Base-by-base conservation (phyloP, 92 coral and sea anemone genomes). In the Epizoanthus ramosus region DNA sequence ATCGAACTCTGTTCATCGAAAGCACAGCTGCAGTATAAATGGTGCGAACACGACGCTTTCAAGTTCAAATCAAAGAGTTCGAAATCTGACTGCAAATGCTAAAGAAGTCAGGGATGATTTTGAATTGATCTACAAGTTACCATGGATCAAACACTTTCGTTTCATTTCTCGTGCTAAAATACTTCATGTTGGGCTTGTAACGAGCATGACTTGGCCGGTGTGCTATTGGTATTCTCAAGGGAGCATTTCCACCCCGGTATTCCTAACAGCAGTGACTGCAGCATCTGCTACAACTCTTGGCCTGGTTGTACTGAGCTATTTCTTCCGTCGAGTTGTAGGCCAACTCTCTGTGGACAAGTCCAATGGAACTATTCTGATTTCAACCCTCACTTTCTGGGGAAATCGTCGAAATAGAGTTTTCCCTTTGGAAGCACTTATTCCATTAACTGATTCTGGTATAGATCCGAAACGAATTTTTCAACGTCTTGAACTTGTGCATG, bases 301-400 rank as follows among this genome's bases (percentile, higher is more conserved):
- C 3, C 87, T 93, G 9, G 86, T 89, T 84, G 93, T 85, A 7
- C 80, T 93, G 22, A 93, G 98, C 66, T 93, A 84, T 79, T 93
- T 93, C 68, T 87, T 93, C 74, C 93, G 98, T 75, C 86, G 98
- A 35, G 80, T 93, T 76, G 87, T 93, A 53, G 98, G 98, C 4
- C 88, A 90, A 63, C 70, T 93, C 31, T 86, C 93, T 37, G 67
- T 89, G 33, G 84, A 89, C 75, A 63, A 73, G 63, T 3, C 28
- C 28, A 63, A 66, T 13, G 80, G 86, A 59, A 71, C 84, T 21
- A 80, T 93, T 17, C 89, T 77, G 19, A 91, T 93, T 66, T 93
- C 98, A 33, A 86, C 95, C 21, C 67, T 93, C 54, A 86, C 95
- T 1, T 93, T 93, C 83, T 93, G 98, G 98, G 98, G 98, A 22